Conservation (phyloP, 2,888 invertebrate genomes). For the Microplitis deprimator region DNA sequence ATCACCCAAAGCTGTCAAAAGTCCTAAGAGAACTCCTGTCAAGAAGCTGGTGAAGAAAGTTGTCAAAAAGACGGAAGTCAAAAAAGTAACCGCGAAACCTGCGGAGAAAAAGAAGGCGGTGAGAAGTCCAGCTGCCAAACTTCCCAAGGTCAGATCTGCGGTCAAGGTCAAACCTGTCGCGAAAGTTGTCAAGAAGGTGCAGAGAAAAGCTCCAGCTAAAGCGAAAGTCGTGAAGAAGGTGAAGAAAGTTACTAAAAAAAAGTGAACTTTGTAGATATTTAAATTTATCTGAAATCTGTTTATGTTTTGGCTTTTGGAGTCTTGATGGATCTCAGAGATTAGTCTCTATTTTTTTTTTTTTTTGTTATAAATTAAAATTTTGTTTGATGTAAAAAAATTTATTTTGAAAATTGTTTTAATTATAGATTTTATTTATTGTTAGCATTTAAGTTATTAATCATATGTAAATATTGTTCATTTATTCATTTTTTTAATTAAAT, state of each 20-base stretch:
- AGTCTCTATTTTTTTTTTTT: background rate
- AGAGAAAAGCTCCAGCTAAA: conserved; percentile 21
- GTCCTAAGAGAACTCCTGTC: conserved; percentile 9
- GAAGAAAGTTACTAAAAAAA: conserved; percentile 26
- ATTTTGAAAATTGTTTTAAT: too few relatives aligned
- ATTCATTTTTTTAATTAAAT: conserved; percentile 15
- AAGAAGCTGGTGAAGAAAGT: conserved; percentile 35
- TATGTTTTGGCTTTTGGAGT: background rate
- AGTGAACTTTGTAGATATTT: conserved; percentile 34
- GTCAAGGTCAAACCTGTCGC: conserved; percentile 40
- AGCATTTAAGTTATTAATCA: conserved; percentile 2
- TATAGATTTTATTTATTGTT: conserved; percentile 11
- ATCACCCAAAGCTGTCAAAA: conserved; percentile 32
- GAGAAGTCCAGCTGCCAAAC: conserved; percentile 46
- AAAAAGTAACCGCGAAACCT: conserved; percentile 34
- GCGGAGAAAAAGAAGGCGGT: conserved; percentile 29
- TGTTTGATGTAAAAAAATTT: too few relatives aligned
- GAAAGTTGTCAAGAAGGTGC: conserved; percentile 37
- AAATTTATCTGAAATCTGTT: too few relatives aligned
- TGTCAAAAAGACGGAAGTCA: conserved; percentile 35
- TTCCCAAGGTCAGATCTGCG: conserved; percentile 45
- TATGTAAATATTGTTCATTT: conserved; percentile 12
- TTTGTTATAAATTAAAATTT: background rate
- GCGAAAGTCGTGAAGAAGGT: conserved; percentile 29
- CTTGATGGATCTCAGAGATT: background rate